Conservation (phyloP, 1,140 invertebrate species). For the Zaprionus capensis region DNA sequence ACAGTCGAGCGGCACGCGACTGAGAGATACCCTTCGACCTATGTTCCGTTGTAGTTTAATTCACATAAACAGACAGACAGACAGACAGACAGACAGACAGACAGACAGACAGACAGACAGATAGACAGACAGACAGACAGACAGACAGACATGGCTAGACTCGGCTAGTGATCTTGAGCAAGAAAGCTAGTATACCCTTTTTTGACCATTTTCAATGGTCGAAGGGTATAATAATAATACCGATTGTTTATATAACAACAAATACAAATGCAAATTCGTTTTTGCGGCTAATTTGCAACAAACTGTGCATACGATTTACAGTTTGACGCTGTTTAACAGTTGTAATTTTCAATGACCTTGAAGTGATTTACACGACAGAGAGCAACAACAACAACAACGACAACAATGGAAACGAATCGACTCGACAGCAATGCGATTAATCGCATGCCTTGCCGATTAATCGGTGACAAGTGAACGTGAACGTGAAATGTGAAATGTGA, state of each 20-base stretch:
- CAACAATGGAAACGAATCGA: conserved; percentile 1
- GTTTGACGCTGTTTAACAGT: conserved; percentile 18
- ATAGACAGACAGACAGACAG: too few species aligned
- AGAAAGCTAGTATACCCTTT: too few species aligned
- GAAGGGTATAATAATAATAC: neutral
- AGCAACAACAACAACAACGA: neutral
- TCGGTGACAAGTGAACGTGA: conserved; percentile 9
- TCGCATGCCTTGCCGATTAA: neutral
- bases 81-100: too few species aligned
- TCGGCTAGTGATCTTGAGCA: too few species aligned
- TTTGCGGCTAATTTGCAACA: conserved; percentile 46
- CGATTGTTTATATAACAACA: conserved; percentile 4
- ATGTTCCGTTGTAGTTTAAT: too few species aligned
- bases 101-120: too few species aligned
- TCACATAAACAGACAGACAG: too few species aligned
- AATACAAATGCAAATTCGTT: conserved; percentile 6
- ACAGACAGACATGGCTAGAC: too few species aligned
- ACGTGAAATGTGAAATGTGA: conserved; percentile 14
- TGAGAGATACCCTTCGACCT: too few species aligned
- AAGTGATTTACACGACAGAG: conserved; percentile 43
- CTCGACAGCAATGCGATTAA: conserved; percentile 11
- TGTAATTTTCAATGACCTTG: conserved; percentile 52
- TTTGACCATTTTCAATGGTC: too few species aligned
- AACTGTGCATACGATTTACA: conserved; percentile 25
- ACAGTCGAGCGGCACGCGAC: too few species aligned